phyloP scores from a whole-genome alignment of 1,140 invertebrate genomes.

The Drosophila setifemur region DNA sequence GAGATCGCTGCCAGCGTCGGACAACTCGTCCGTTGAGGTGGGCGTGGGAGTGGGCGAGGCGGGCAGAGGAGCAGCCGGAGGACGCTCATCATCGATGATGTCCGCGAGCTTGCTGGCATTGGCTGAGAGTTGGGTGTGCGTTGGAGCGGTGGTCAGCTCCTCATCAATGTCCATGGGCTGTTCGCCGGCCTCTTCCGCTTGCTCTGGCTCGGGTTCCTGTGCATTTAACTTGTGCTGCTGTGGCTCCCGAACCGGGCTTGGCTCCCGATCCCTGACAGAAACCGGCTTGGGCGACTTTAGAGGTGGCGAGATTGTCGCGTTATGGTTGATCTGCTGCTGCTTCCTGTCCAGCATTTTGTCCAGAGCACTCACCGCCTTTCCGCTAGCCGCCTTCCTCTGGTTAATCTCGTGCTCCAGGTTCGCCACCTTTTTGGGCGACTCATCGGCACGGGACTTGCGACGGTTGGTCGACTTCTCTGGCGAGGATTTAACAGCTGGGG shows the following conservation, averaged over 20 bases:
- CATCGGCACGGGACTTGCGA: conserved; percentile 53
- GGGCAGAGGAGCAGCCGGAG: conserved; percentile 71
- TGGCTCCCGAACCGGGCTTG: neutral
- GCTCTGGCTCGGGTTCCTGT: neutral
- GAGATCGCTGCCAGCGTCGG: conserved; percentile 45
- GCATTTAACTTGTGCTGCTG: neutral
- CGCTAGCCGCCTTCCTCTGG: conserved; percentile 69
- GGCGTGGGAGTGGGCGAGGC: conserved; percentile 71
- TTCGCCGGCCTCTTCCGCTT: conserved; percentile 55
- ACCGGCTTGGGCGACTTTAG: conserved; percentile 1
- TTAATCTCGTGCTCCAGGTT: conserved; percentile 72
- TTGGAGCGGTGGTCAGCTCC: conserved; percentile 72
- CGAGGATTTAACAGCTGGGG: conserved; percentile 15
- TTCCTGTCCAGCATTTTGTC: conserved; percentile 75
- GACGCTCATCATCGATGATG: conserved; percentile 69
- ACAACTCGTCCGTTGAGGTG: conserved; percentile 60
- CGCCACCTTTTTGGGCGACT: conserved; percentile 59
- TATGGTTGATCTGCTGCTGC: conserved; percentile 65
- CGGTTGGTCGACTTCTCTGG: conserved; percentile 35
- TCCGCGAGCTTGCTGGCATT: conserved; percentile 61
- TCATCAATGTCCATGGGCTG: conserved; percentile 79
- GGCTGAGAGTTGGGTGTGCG: conserved; percentile 63
- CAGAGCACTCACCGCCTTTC: conserved; percentile 50
- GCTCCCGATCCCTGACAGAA: neutral
- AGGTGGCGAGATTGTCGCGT: neutral